Percentiles rank a stretch among this genome's conserved stretches.
These are phyloP conservation scores for Lepus townsendii DNA, from an alignment of 2,797 vertebrate genomes.

Conservation along the genomic window DNA sequence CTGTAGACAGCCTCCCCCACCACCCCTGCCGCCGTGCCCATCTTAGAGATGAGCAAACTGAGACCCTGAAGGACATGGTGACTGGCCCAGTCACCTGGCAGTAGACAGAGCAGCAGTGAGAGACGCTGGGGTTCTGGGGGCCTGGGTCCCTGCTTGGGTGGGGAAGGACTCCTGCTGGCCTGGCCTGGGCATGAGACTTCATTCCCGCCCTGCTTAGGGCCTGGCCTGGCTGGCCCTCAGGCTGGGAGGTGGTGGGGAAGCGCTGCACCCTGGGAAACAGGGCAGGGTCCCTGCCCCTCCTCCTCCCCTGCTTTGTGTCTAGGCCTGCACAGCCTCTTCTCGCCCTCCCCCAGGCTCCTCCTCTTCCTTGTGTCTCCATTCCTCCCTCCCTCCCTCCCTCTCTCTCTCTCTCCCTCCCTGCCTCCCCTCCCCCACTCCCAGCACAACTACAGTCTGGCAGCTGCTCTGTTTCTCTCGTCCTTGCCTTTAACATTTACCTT, in stretches of 20 bases:
- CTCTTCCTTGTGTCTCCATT: neutral
- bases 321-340: constrained; percentile 45
- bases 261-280: constrained; percentile 9
- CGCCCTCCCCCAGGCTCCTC: too few relatives aligned
- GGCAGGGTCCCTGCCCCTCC: constrained; percentile 37
- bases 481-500: constrained; percentile 16
- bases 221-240: neutral
- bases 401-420: neutral
- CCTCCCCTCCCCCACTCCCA: constrained; percentile 28
- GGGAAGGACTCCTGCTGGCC: neutral
- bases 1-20: too few relatives aligned
- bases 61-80: neutral
- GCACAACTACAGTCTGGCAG: neutral
- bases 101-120: neutral
- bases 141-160: neutral
- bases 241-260: neutral
- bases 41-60: neutral
- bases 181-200: neutral
- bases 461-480: neutral
- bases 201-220: neutral
- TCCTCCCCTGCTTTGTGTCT: constrained; percentile 72
- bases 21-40: neutral
- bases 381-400: neutral
- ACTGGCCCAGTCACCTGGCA: neutral
- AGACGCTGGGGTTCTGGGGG: neutral